Conservation (phyloP, 2,113 vertebrate genomes). For the Suricata suricatta region DNA sequence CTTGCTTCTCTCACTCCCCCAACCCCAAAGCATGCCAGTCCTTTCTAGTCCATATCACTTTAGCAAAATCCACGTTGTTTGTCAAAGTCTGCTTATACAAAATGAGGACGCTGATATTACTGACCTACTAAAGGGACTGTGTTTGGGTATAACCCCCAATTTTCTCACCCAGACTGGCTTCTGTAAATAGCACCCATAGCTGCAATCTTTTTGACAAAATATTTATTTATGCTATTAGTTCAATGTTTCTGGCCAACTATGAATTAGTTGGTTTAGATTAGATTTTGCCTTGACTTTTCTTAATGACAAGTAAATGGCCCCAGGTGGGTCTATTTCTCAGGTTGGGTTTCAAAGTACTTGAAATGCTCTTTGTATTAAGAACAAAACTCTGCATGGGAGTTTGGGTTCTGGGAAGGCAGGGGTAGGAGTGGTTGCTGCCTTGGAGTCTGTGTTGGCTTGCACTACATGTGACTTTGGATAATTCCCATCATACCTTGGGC, state of each 20-base stretch:
- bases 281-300: conserved; percentile 41
- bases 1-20: conserved; percentile 59
- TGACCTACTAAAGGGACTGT: conserved; percentile 71
- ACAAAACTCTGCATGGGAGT: neutral
- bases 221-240: neutral
- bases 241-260: neutral
- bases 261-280: neutral
- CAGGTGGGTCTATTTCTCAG: neutral
- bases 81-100: conserved; percentile 49
- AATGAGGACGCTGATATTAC: conserved; percentile 70
- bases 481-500: neutral
- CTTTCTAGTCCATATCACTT: conserved; percentile 58
- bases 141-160: conserved; percentile 31
- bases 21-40: conserved; percentile 63
- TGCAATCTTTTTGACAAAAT: neutral
- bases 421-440: neutral
- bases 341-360: neutral
- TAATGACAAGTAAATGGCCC: neutral
- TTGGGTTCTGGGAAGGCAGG: neutral
- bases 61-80: conserved; percentile 18
- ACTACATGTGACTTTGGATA: neutral
- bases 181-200: neutral
- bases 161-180: conserved; percentile 24
- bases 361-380: conserved; percentile 4
- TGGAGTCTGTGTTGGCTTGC: neutral